Evolutionary conservation across 2,888 invertebrate species (phyloP), one percentile per base, ranked within the genome.

Genomic region (Corythucha ciliata): DNA sequence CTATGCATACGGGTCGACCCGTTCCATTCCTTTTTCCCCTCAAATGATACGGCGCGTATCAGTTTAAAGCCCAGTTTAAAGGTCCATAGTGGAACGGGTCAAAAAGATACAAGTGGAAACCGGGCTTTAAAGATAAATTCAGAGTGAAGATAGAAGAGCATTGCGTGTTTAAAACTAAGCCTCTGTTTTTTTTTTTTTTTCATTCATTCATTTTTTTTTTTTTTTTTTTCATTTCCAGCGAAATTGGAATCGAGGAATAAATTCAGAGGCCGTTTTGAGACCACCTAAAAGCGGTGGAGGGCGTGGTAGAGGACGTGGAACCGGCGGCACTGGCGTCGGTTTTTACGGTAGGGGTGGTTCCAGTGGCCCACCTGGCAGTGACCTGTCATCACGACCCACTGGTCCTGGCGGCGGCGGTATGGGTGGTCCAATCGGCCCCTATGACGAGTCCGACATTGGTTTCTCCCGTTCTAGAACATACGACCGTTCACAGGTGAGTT

Each of bases 191-290:
- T 10, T 12, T 10, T 29, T 29, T 29, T 10, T 29, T 29, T 29
- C 29, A 10, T 8, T 29, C 10, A 29, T 26, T 32, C 8, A 46
- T 40, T 22, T 14, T 47, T 22, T n/a, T 40, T 16, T 2, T 52
- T 39, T 39, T 32, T 34, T 16, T 25, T 26, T 39, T 50, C 57
- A 54, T 56, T 67, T 68, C 32, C 65, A 78, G 78, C 70, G 75
- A 50, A 70, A 71, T 63, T 75, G 75, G 75, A 73, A 72, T 58
- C 67, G 70, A 60, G 74, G 74, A 53, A 72, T 76, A 59, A 76
- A 74, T 63, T 75, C 74, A 66, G 61, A 61, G 44, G 58, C 63
- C 67, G 65, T 62, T 68, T 50, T 33, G 52, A 41, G 47, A 45
- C 53, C 46, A 34, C 56, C 44, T 42, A 48, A 53, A 36, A 44